Base-by-base conservation (phyloP, 1,140 invertebrate species). In the Trichonephila clavipes region DNA sequence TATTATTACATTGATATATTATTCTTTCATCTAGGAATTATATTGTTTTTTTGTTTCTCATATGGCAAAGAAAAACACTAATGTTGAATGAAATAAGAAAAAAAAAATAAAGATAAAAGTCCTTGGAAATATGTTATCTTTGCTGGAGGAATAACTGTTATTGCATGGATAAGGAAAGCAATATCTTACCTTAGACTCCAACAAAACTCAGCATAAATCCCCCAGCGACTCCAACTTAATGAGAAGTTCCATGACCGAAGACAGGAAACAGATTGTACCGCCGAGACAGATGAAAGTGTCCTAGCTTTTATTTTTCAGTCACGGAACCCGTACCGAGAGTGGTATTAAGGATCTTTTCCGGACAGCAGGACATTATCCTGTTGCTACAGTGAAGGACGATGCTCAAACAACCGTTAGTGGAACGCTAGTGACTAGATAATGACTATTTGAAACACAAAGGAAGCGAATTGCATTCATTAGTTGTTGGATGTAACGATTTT, bases 201-300 rank as follows among this genome's bases (percentile, higher is more conserved):
- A 77, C 72, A 77, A 40, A 77, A 77, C 72, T 34, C 24, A 77
- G 72, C 72, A 77, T 77, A 77, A 77, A 40, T 77, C 72, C 72
- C 72, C 72, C 18, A 34, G 72, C 28, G 72, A 77, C 16, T 77
- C 72, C 10, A 18, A 18, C 34, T 28, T 77, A 77, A 77, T 77
- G 72, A 77, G 72, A 77, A 77, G 72, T 77, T 77, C 72, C 72
- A 34, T 16, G 28, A 7, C 72, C 72, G 14, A 77, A 28, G 72
- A 77, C 72, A 77, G 72, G 72, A 77, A 28, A 77, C 72, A 77
- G 72, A 77, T 77, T 77, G 72, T 40, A 77, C 72, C 72, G 28
- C 28, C 72, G 72, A 77, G 72, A 34, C 72, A 34, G 34, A 77
- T 77, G 72, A 77, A 77, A 77, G 72, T 77, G 34, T 77, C 72